Conservation (phyloP, 2,113 vertebrate species). For the Rhea americana region DNA sequence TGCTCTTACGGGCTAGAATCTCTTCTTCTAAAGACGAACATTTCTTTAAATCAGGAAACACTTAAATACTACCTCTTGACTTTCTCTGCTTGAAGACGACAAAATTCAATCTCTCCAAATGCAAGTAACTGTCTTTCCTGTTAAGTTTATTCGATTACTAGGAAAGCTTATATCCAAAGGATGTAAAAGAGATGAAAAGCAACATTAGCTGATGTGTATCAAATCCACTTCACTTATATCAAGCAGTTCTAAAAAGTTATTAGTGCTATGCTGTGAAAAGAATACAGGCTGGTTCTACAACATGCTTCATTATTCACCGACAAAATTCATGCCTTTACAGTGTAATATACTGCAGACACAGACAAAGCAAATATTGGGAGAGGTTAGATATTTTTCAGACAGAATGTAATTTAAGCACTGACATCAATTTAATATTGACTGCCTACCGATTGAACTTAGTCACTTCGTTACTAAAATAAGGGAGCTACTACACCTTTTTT, state of each 20-base stretch:
- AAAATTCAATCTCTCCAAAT: constrained; percentile 40
- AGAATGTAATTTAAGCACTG: background rate
- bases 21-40: background rate
- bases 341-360: background rate
- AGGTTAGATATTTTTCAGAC: background rate
- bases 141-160: constrained; percentile 41
- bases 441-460: constrained; percentile 15
- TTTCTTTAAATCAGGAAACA: background rate
- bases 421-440: constrained; percentile 6
- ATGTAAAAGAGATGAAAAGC: constrained; percentile 47
- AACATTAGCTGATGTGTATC: constrained; percentile 61
- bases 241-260: constrained; percentile 49
- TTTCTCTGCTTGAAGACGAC: background rate
- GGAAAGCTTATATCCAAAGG: constrained; percentile 33
- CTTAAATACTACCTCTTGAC: background rate
- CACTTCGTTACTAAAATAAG: constrained; percentile 46
- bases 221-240: constrained; percentile 28
- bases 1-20: background rate
- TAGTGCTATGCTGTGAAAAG: background rate
- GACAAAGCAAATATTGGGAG: background rate
- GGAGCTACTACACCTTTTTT: background rate
- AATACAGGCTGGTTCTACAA: background rate
- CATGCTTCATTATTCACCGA: constrained; percentile 7
- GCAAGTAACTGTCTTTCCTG: constrained; percentile 15
- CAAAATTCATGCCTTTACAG: background rate